These are phyloP conservation scores for Pseudochromis fuscus DNA, from an alignment of 2,797 vertebrate genomes.

Conservation along the genomic window DNA sequence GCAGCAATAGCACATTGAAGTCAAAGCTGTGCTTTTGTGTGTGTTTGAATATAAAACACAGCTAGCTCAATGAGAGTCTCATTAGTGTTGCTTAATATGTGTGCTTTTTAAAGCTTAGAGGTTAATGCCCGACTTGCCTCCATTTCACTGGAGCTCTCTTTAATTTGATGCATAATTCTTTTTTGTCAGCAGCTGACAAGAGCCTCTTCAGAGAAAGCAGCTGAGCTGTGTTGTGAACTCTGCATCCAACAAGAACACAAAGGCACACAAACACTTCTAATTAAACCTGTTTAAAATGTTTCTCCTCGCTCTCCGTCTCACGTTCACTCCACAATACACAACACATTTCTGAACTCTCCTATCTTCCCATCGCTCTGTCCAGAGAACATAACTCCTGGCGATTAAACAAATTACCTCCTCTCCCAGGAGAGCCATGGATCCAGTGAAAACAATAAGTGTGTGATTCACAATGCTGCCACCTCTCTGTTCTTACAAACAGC, in stretches of 20 bases:
- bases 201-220: constrained; percentile 73
- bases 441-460: constrained; percentile 75
- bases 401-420: constrained; percentile 83
- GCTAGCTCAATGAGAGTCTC: constrained; percentile 80
- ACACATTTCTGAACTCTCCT: constrained; percentile 56
- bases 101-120: constrained; percentile 85
- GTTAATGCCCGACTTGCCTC: constrained; percentile 83
- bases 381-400: constrained; percentile 70
- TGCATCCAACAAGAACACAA: constrained; percentile 69
- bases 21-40: constrained; percentile 67
- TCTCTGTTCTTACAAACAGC: constrained; percentile 64
- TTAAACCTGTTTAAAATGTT: constrained; percentile 73
- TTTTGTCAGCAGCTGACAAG: constrained; percentile 74
- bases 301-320: constrained; percentile 41
- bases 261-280: constrained; percentile 70
- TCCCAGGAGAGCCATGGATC: constrained; percentile 72
- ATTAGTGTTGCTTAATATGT: constrained; percentile 86
- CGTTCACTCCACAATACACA: constrained; percentile 28
- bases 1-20: constrained; percentile 68
- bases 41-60: constrained; percentile 79
- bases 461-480: constrained; percentile 71
- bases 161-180: constrained; percentile 83
- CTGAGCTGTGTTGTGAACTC: constrained; percentile 68
- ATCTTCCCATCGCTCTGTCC: constrained; percentile 67
- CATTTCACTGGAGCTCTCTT: constrained; percentile 79